Evolutionary conservation across 2,888 invertebrate species (phyloP).

Genomic region (Patella depressa): DNA sequence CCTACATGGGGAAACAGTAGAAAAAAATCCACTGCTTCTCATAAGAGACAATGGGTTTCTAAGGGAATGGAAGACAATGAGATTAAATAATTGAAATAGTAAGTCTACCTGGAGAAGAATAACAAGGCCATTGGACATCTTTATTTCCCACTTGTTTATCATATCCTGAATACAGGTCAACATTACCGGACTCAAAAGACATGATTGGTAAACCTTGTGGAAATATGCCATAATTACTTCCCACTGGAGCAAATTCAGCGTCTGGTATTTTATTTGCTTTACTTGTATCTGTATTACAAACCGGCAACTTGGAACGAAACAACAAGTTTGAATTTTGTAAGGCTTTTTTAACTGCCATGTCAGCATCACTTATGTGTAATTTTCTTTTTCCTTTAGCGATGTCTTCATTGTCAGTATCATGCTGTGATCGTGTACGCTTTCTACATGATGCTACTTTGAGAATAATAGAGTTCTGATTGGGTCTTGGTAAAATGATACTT

Average conservation of each 20-base stretch:
- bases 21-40: too few relatives aligned
- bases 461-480: background rate
- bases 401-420: background rate
- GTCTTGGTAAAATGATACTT: conserved; percentile 37
- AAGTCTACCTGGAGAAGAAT: background rate
- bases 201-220: conserved; percentile 17
- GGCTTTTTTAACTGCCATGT: conserved; percentile 22
- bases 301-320: too few relatives aligned
- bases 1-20: too few relatives aligned
- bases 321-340: too few relatives aligned
- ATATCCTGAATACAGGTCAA: background rate
- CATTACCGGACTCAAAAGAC: background rate
- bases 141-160: background rate
- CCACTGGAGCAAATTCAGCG: conserved; percentile 1
- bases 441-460: background rate
- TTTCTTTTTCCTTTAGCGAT: background rate
- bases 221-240: conserved; percentile 4
- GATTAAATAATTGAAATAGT: background rate
- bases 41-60: too few relatives aligned
- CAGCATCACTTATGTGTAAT: conserved; percentile 34
- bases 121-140: background rate
- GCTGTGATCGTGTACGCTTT: background rate
- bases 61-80: background rate
- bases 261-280: background rate
- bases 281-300: too few relatives aligned